These are phyloP conservation scores for Pedicia rivosa DNA, from an alignment of 2,888 invertebrate species.

Conservation along the genomic window DNA sequence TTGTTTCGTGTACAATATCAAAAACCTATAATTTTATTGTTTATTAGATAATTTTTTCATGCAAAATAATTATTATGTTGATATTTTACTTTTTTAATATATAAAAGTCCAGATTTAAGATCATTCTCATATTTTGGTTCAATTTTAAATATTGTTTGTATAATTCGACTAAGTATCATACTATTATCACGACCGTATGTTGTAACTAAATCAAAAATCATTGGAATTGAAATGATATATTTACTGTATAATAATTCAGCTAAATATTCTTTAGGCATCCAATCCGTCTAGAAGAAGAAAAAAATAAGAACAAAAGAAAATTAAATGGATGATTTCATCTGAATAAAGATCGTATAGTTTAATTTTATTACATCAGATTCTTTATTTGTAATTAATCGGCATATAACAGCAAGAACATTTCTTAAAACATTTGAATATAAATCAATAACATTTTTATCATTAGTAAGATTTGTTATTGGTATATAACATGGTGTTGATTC, in stretches of 20 bases:
- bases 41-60: no score
- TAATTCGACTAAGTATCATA: constrained; percentile 40
- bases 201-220: constrained; percentile 60
- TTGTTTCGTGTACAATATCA: constrained; percentile 22
- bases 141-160: constrained; percentile 44
- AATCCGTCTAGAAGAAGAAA: constrained; percentile 33
- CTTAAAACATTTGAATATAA: constrained; percentile 43
- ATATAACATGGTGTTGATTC: constrained; percentile 54
- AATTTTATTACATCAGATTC: constrained; percentile 44
- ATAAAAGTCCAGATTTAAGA: constrained; percentile 33
- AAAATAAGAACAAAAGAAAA: background rate
- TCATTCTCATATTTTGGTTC: constrained; percentile 44
- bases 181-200: constrained; percentile 54
- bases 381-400: constrained; percentile 62
- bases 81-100: constrained; percentile 26
- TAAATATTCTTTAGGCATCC: constrained; percentile 48
- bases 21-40: constrained; percentile 31
- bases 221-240: constrained; percentile 68
- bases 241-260: constrained; percentile 59
- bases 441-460: constrained; percentile 31
- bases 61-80: no score
- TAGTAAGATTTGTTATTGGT: constrained; percentile 30
- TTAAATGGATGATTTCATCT: background rate
- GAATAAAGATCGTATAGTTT: constrained; percentile 2
- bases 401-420: constrained; percentile 51